These are phyloP conservation scores for Apodemia duryi DNA, from an alignment of 2,888 invertebrate species.

Conservation along the genomic window DNA sequence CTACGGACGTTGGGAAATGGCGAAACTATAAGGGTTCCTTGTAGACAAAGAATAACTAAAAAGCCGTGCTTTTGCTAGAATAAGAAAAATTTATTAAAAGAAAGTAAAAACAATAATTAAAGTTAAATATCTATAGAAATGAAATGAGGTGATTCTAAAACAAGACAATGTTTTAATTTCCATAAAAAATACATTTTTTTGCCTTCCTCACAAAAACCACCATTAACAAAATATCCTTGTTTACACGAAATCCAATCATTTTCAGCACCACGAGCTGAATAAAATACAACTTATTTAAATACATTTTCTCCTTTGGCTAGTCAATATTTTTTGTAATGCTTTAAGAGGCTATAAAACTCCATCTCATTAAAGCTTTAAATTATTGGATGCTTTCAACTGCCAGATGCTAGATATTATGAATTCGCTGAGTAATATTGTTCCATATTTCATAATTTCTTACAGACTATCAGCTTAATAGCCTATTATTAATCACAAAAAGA, in stretches of 20 bases:
- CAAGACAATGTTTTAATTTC: too few species aligned
- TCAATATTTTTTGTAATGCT: slow-evolving; percentile 12
- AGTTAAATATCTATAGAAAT: too few species aligned
- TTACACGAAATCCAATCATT: slow-evolving; percentile 7
- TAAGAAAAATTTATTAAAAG: too few species aligned
- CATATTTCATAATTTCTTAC: slow-evolving; percentile 17
- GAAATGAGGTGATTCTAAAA: too few species aligned
- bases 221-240: not conserved
- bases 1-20: too few species aligned
- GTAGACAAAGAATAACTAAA: too few species aligned
- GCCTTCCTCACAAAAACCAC: not conserved
- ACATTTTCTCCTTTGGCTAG: not conserved
- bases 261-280: not conserved
- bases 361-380: slow-evolving; percentile 11
- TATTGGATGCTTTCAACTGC: slow-evolving; percentile 10
- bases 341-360: slow-evolving; percentile 10
- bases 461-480: slow-evolving; percentile 1
- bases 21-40: too few species aligned
- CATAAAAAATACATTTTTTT: too few species aligned
- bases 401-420: slow-evolving; percentile 17
- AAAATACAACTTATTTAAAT: slow-evolving; percentile 2
- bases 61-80: too few species aligned
- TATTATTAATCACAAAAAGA: not conserved
- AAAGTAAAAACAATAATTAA: too few species aligned
- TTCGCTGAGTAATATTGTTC: slow-evolving; percentile 17